Evolutionary conservation across 2,888 invertebrate genomes (phyloP).

Genomic region (Norana najaformis): DNA sequence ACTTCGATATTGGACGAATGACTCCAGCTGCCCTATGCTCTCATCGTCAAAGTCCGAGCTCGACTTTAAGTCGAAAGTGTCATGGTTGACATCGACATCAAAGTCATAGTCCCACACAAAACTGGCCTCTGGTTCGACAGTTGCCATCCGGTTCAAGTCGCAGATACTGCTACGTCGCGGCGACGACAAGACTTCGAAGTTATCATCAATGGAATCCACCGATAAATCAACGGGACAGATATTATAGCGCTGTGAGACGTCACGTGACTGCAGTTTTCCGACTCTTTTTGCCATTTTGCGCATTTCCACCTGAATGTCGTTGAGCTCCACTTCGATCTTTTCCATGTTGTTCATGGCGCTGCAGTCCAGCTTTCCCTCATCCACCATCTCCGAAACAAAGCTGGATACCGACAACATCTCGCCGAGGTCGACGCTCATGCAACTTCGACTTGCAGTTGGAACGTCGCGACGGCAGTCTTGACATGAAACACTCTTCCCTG

Average conservation of each 20-base stretch:
- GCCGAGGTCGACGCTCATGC: constrained; percentile 15
- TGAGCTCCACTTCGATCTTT: not conserved
- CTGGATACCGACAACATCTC: not conserved
- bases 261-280: not conserved
- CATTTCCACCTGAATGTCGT: not conserved
- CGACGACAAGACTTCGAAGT: not conserved
- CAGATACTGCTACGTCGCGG: not conserved
- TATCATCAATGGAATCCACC: not conserved
- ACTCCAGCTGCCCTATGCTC: constrained; percentile 17
- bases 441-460: constrained; percentile 1
- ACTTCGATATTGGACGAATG: not conserved
- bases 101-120: constrained; percentile 8
- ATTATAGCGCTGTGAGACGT: not conserved
- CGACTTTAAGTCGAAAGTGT: not conserved
- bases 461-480: not conserved
- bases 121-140: not conserved
- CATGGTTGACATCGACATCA: not conserved
- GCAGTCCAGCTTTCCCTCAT: not conserved
- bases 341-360: constrained; percentile 19
- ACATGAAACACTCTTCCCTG: not conserved
- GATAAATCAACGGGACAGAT: not conserved
- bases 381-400: not conserved
- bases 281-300: not conserved
- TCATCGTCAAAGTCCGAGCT: not conserved
- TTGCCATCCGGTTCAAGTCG: not conserved